Evolutionary conservation across 2,888 invertebrate species (phyloP).

Genomic region (Drosophila demipolita): DNA sequence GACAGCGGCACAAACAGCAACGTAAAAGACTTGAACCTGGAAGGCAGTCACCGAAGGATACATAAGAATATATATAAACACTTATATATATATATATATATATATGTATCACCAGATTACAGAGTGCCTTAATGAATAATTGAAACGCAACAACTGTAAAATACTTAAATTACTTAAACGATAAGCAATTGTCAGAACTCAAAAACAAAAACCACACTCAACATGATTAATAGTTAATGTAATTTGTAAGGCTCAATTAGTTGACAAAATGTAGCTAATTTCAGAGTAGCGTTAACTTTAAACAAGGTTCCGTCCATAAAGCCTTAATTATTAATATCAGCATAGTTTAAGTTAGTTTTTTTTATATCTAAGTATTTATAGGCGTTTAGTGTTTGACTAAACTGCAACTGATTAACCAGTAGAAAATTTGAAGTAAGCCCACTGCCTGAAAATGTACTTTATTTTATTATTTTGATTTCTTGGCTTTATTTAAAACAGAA

Average conservation of each 20-base stretch:
- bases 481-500: background rate
- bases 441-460: constrained; percentile 22
- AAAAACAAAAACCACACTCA: constrained; percentile 20
- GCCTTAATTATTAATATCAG: constrained; percentile 44
- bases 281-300: constrained; percentile 46
- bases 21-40: constrained; percentile 66
- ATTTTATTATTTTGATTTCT: constrained; percentile 13
- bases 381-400: constrained; percentile 15
- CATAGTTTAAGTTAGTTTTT: constrained; percentile 6
- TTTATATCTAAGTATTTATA: constrained; percentile 14
- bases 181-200: constrained; percentile 42
- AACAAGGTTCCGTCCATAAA: constrained; percentile 71
- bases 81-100: background rate
- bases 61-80: background rate
- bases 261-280: constrained; percentile 48
- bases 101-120: background rate
- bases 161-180: constrained; percentile 46
- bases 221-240: constrained; percentile 51
- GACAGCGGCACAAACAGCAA: constrained; percentile 73
- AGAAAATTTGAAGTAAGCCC: constrained; percentile 8
- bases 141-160: constrained; percentile 53
- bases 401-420: constrained; percentile 40
- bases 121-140: constrained; percentile 42
- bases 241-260: constrained; percentile 32
- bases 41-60: constrained; percentile 12